Base-by-base conservation (phyloP, 2,113 vertebrate genomes). In the Rhadina sibilatrix region DNA sequence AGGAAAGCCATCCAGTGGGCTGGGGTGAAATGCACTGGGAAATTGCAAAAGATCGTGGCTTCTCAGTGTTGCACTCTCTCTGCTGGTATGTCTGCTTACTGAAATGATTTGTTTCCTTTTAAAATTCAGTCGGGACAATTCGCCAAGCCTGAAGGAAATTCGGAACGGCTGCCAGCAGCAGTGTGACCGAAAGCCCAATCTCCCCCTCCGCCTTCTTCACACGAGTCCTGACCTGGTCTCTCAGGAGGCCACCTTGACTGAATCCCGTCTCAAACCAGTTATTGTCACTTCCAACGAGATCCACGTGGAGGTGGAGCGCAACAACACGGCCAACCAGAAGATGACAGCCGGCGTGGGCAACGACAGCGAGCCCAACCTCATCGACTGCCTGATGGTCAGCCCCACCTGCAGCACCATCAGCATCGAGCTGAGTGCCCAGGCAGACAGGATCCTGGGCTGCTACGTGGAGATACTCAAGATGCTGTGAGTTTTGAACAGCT, bases 111-210 rank as follows among this genome's bases (percentile, higher is more conserved):
- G 24, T 90, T 90, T 84, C 9, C 83, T 68, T 63, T 83, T 63
- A 13, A 79, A 96, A 93, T 46, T 3, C 94, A 99, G 99, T 54
- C 99, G 99, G 12, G 99, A 99, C 98, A 99, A 99, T 94, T 99
- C 99, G 24, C 99, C 99, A 15, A 99, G 99, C 97, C 98, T 99
- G 97, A 99, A 99, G 96, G 99, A 99, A 98, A 99, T 99, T 96
- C 97, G 99, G 57, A 99, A 99, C 0, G 99, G 99, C 86, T 99
- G 99, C 97, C 99, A 99, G 97, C 99, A 99, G 96, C 99, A 99
- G 52, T 99, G 98, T 3, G 99, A 99, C 89, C 98, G 99, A 65
- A 99, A 99, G 79, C 99, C 99, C 35, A 99, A 99, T 3, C 98
- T 99, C 96, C 99, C 99, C 30, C 98, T 99, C 33, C 99, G 99